Base-by-base conservation (phyloP, 35 echinoderm and acorn worm genomes). In the Apostichopus californicus region DNA sequence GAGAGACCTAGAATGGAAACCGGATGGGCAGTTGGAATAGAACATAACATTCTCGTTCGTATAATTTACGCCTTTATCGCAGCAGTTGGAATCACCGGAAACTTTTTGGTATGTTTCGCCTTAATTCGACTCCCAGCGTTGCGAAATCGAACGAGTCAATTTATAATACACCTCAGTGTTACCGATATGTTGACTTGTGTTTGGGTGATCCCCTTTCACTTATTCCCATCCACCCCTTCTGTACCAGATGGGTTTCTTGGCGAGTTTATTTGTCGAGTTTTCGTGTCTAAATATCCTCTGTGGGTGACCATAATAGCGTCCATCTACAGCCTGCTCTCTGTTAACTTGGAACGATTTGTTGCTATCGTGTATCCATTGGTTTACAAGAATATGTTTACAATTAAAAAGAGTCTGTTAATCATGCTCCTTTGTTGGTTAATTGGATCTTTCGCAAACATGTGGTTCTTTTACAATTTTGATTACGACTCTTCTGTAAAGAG, bases 81-180 rank as follows among this genome's bases (percentile, higher is more conserved):
- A 26, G 23, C 90, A n/a, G 21, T 92, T 56, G 95, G 95, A 6
- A 96, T 96, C 52, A 83, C 88, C 14, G 95, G 92, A 23, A 96
- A 96, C 63, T 80, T 84, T 52, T 73, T 96, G 13, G 95, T 96
- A 63, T 90, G 78, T 87, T 91, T 93, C 60, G 88, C 91, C 21
- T 72, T 96, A 46, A 55, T 91, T 22, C 79, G 95, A 4, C 71
- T 94, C 1, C 92, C 92, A 10, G 52, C 87, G 15, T 92, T 96
- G 15, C 65, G 92, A 22, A 93, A 81, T 4, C 87, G 87, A 52
- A 82, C 86, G 53, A 95, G 91, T 71, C 82, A 92, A 28, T 90
- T 95, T 57, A 87, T 95, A 2, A 79, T 90, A 20, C 83, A 95
- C 64, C 78, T 92, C 11, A 75, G 77, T 20, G 20, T 93, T 20